Base-by-base conservation (phyloP, 2,113 vertebrate genomes). In the Otolemur garnettii region DNA sequence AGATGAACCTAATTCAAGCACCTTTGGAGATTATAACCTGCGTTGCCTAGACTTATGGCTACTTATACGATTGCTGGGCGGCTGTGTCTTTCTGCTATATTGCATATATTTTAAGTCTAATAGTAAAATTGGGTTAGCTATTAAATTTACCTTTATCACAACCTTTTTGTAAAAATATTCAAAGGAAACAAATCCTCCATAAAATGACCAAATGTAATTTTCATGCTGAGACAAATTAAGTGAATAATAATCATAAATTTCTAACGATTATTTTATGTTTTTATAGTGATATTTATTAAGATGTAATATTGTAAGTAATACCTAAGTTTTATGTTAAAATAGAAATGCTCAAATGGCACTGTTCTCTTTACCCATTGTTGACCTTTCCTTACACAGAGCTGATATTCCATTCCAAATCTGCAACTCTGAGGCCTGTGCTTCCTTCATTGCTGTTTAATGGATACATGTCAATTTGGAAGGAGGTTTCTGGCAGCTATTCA, bases 401-500 rank as follows among this genome's bases (percentile, higher is more conserved):
- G 17, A 17, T 77, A 30, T 95, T 95, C 8, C 45, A 84, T 90
- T 80, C 74, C 66, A 72, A 59, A 87, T 81, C 80, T 93, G 13
- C 28, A 33, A 57, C 66, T 83, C 60, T 30, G 15, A 93, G 68
- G 2, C 55, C 77, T 55, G 11, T 35, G 9, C 17, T 82, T 30
- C n/a, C 68, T 87, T 81, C 85, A 78, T 50, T 92, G 30, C 33
- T 95, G 13, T 95, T 91, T 95, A 93, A 53, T 95, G n/a, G 60
- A 89, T 86, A 90, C n/a, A 35, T 83, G 72, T 81, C 64, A 90
- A 55, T 75, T 90, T 87, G 53, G 83, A 89, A 93, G 79, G 84
- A 90, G 71, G 45, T 77, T 92, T 95, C 79, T 97, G 94, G 84
- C 84, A 92, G 42, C 87, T 90, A 87, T 92, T 90, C 88, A 74